Base-by-base conservation (phyloP, 1,140 invertebrate species). In the Phymastichus coffea region DNA sequence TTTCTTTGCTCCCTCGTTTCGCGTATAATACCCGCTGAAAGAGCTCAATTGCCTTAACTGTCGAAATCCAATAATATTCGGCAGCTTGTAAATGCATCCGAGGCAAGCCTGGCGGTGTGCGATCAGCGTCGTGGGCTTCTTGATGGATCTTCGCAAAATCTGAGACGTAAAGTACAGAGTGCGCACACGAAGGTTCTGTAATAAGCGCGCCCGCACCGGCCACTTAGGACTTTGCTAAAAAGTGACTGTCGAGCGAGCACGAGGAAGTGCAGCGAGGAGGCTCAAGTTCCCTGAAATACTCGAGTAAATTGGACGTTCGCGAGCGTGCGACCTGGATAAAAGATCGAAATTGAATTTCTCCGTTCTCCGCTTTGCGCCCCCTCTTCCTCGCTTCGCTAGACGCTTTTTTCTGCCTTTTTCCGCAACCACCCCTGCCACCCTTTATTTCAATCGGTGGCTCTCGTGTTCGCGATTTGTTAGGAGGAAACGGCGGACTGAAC, bases 301-400 rank as follows among this genome's bases (percentile, higher is more conserved):
- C 26, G 59, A 61, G 59, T 51, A 61, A 56, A 61, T 61, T 61
- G 59, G 59, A 61, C 59, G 57, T 44, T 6, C 28, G 28, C 28
- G 12, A 33, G 26, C 53, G 30, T 23, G 41, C 57, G 57, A 12
- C 17, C 44, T 43, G 52, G 44, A 61, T 49, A 61, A 44, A 61
- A 40, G 35, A 55, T 56, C 59, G 52, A 61, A 61, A 61, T 61
- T 61, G 59, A 61, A 61, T 61, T 61, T 56, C 52, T 54, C 48
- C 51, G 35, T 35, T 44, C 47, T 51, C 25, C 25, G 33, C 19
- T 28, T 28, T 37, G 4, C 30, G 17, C 30, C 17, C 37, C 23
- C 10, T 4, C n/a, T 4, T 15, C 37, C 15, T 4, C 37, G 15
- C 37, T 7, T 9, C 4, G 37, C 15, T 4, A 15, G 37, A n/a